Conservation (phyloP, 2,888 invertebrate genomes). For the Schizaphis graminum region DNA sequence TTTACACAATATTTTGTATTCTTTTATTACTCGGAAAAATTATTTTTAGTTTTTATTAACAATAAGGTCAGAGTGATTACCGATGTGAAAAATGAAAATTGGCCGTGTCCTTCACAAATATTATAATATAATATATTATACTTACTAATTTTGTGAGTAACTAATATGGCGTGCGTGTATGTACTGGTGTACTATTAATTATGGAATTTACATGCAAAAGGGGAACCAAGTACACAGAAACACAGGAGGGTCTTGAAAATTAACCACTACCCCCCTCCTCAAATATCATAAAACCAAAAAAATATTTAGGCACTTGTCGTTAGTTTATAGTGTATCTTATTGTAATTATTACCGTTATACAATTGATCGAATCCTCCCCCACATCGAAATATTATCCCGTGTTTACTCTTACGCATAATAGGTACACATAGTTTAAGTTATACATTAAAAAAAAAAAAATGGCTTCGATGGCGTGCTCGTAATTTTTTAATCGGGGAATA, state of each 20-base stretch:
- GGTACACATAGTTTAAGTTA: neutral
- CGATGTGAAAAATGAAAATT: neutral
- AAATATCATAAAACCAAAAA: neutral
- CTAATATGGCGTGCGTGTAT: neutral
- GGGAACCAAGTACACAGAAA: neutral
- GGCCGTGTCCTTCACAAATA: neutral
- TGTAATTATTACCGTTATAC: neutral
- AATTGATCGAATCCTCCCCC: neutral
- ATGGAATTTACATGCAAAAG: neutral
- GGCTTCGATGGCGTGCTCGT: neutral
- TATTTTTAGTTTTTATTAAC: neutral
- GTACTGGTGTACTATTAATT: neutral
- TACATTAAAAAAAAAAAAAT: neutral
- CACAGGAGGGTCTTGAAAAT: neutral
- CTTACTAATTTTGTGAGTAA: neutral
- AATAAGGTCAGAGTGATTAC: neutral
- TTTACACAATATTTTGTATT: neutral
- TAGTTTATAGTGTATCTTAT: neutral
- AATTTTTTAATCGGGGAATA: neutral
- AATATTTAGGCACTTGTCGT: neutral
- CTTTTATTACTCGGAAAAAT: neutral
- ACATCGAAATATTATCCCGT: neutral
- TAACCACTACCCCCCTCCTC: neutral
- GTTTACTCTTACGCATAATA: no score
- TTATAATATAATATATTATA: neutral